Percentiles rank a stretch among this genome's conserved stretches.
phyloP scores from a whole-genome alignment of 2,113 vertebrate species.

The Carassius auratus region DNA sequence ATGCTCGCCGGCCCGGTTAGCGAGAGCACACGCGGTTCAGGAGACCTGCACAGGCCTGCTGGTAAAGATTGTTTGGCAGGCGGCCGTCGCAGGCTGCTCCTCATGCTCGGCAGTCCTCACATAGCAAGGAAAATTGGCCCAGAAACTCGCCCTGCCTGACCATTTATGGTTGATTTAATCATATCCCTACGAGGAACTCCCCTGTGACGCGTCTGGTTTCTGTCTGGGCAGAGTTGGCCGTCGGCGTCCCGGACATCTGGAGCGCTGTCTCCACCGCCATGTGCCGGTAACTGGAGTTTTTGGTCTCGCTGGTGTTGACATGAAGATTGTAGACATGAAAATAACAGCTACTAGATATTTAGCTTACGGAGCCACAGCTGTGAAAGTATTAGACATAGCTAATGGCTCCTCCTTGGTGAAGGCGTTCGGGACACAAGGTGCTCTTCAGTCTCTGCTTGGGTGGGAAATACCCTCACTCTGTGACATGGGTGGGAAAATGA shows the following conservation, averaged over 20 bases:
- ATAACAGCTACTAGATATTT: slow-evolving; percentile 51
- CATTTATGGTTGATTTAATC: slow-evolving; percentile 62
- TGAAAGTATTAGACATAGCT: slow-evolving; percentile 38
- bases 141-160: slow-evolving; percentile 56
- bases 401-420: slow-evolving; percentile 1
- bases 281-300: slow-evolving; percentile 54
- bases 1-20: background rate
- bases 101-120: slow-evolving; percentile 53
- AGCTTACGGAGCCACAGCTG: slow-evolving; percentile 32
- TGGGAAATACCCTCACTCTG: slow-evolving; percentile 1
- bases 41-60: slow-evolving; percentile 51
- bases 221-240: slow-evolving; percentile 59
- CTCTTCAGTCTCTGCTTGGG: slow-evolving; percentile 22
- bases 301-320: slow-evolving; percentile 46
- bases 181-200: slow-evolving; percentile 60
- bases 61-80: slow-evolving; percentile 47
- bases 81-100: slow-evolving; percentile 34
- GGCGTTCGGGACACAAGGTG: slow-evolving; percentile 14
- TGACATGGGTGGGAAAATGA: slow-evolving; percentile 14
- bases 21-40: background rate
- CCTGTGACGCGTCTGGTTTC: slow-evolving; percentile 60
- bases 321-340: slow-evolving; percentile 53
- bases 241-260: slow-evolving; percentile 56
- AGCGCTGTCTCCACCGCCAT: slow-evolving; percentile 42
- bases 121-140: slow-evolving; percentile 56